phyloP scores from a whole-genome alignment of 2,888 invertebrate genomes.

The Carpatolechia fugitivella region DNA sequence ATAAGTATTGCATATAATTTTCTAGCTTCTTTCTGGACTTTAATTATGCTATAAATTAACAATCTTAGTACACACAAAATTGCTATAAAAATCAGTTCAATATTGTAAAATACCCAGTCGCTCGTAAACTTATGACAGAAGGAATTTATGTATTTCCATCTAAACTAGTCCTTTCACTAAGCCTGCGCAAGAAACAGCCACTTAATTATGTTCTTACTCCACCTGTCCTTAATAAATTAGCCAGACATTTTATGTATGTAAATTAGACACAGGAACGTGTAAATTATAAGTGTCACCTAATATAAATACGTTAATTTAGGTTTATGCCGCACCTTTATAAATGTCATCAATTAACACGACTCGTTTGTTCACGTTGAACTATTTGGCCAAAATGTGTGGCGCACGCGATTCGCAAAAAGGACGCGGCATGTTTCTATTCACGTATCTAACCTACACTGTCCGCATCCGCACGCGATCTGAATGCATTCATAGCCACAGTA shows the following conservation, averaged over 20 bases:
- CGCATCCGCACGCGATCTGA: no score
- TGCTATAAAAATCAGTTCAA: not conserved
- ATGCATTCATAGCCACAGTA: no score
- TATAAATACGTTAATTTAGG: slow-evolving; percentile 13
- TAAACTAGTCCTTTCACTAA: slow-evolving; percentile 7
- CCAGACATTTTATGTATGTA: slow-evolving; percentile 17
- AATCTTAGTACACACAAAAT: not conserved
- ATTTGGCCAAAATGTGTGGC: slow-evolving; percentile 8
- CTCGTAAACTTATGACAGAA: slow-evolving; percentile 3
- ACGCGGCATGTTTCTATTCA: not conserved
- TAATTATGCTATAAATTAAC: not conserved
- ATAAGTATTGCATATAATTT: not conserved
- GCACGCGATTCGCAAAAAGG: slow-evolving; percentile 7
- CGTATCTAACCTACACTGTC: no score
- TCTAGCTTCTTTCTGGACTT: not conserved
- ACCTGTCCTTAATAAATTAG: slow-evolving; percentile 17
- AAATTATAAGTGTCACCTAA: slow-evolving; percentile 19
- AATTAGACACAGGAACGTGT: slow-evolving; percentile 15
- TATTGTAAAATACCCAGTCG: not conserved
- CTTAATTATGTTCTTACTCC: slow-evolving; percentile 15
- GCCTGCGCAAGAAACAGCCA: slow-evolving; percentile 11
- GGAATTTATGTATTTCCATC: not conserved
- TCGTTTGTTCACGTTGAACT: slow-evolving; percentile 16
- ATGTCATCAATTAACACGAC: slow-evolving; percentile 15
- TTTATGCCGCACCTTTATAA: slow-evolving; percentile 8